Conservation (phyloP, 2,888 invertebrate species). For the Archips xylosteana region DNA sequence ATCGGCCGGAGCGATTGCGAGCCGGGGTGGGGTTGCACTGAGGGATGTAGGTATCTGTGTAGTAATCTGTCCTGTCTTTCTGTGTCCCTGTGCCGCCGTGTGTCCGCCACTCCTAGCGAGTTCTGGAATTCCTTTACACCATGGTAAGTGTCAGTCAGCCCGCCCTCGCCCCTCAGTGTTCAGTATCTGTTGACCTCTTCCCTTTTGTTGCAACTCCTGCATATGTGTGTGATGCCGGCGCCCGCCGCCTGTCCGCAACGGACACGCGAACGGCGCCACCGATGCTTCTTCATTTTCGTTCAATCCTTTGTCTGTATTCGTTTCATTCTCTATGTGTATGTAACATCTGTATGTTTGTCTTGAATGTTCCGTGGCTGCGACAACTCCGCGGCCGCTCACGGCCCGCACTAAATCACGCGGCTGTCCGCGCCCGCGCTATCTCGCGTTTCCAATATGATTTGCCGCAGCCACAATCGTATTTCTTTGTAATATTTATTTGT, state of each 20-base stretch:
- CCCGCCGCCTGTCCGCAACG: constrained; percentile 75
- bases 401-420: constrained; percentile 57
- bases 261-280: constrained; percentile 79
- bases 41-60: constrained; percentile 86
- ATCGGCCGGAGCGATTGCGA: constrained; percentile 77
- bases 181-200: constrained; percentile 84
- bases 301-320: constrained; percentile 84
- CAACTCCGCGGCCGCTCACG: constrained; percentile 52
- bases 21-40: constrained; percentile 85
- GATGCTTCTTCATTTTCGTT: constrained; percentile 83
- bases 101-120: constrained; percentile 95
- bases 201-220: constrained; percentile 85
- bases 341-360: constrained; percentile 86
- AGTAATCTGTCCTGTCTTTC: constrained; percentile 88
- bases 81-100: constrained; percentile 89
- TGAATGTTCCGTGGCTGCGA: constrained; percentile 82
- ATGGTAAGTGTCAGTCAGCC: constrained; percentile 95
- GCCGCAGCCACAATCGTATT: constrained; percentile 79
- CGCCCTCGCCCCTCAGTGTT: constrained; percentile 86
- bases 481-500: constrained; percentile 82
- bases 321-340: constrained; percentile 87
- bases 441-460: constrained; percentile 65
- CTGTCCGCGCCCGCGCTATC: constrained; percentile 52
- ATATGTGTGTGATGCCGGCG: constrained; percentile 83
- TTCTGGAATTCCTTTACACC: constrained; percentile 99